phyloP scores from a whole-genome alignment of 2,113 vertebrate genomes.

The Coptodon bakossiorum region DNA sequence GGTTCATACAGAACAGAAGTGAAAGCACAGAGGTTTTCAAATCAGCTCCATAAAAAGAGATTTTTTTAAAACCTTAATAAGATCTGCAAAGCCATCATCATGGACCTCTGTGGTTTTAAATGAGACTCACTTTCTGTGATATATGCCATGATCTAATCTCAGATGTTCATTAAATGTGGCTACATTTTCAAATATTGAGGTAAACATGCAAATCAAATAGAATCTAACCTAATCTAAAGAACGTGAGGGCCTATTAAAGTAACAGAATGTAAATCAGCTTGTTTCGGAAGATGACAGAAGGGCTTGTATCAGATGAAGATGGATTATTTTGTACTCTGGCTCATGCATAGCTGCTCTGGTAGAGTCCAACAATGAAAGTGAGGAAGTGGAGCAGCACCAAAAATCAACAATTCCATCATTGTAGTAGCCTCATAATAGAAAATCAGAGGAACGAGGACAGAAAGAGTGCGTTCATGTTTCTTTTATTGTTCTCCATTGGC shows the following conservation, averaged over 20 bases:
- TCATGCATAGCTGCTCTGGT: not conserved
- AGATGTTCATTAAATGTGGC: not conserved
- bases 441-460: not conserved
- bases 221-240: not conserved
- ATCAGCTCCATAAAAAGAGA: not conserved
- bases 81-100: not conserved
- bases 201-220: not conserved
- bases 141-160: not conserved
- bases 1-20: not conserved
- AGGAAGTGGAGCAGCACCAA: not conserved
- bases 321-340: not conserved
- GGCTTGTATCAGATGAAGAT: not conserved
- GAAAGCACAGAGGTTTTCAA: not conserved
- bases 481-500: not conserved
- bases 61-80: not conserved
- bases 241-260: not conserved
- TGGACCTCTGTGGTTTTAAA: not conserved
- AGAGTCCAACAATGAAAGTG: not conserved
- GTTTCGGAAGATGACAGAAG: not conserved
- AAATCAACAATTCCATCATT: not conserved
- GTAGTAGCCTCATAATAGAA: not conserved
- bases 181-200: not conserved
- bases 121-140: not conserved
- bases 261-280: not conserved
- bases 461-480: not conserved